Evolutionary conservation across 1,140 invertebrate species (phyloP), one percentile per base, ranked within the genome.

Genomic region (Triops longicaudatus): DNA sequence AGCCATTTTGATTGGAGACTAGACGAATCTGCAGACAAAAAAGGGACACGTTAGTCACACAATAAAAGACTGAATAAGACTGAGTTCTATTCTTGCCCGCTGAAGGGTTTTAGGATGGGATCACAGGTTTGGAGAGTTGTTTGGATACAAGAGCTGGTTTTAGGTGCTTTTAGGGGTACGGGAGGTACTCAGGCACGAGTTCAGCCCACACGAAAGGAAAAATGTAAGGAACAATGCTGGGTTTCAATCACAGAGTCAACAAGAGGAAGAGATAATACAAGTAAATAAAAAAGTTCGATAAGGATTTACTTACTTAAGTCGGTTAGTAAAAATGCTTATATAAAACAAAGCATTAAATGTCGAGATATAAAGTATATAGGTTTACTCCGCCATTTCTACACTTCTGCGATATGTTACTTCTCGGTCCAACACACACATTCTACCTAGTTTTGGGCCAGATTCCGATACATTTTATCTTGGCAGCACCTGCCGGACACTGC

Each of bases 1-100:
- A 63, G 50, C 50, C 50, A 63, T 63, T 63, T 63, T 63, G 50
- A 63, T 63, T 63, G 50, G 6, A 63, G 50, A 63, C 50, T 63
- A 63, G 50, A 63, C 50, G 50, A 63, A 63, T 63, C 50, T 63
- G 50, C 10, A 22, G 22, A 63, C 5, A 63, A 6, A 22, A n/a
- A 17, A 63, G 22, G 17, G 5, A 63, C 50, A 63, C 14, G 22
- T 63, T 22, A 63, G 14, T 22, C 6, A 22, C 3, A 63, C 50
- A 6, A 22, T 63, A 63, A 63, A 17, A 63, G 17, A 14, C 22
- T 63, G 14, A 63, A 63, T 6, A 22, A n/a, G 0, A 14, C 22
- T 63, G 17, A 63, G 50, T 22, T n/a, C 17, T 63, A 6, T 63
- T 63, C 22, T 11, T 4, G 22, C 31, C 7, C 2, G 31, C 31